Evolutionary conservation across 2,888 invertebrate genomes (phyloP).

Genomic region (Salpingus planirostris): DNA sequence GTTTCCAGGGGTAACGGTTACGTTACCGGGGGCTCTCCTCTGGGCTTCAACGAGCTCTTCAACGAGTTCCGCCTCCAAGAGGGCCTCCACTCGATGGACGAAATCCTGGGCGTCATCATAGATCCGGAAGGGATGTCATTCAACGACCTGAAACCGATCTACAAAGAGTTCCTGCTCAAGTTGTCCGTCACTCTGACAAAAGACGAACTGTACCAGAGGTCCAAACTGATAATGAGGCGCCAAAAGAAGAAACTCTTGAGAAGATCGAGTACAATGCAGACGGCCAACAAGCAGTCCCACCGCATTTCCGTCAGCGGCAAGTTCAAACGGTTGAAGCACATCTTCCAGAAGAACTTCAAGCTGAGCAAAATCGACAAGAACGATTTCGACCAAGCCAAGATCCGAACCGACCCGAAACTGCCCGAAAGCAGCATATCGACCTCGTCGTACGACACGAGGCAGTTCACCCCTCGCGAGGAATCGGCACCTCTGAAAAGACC

Average conservation of each 20-base stretch:
- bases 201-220: conserved; percentile 82
- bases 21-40: conserved; percentile 65
- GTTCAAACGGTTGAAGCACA: conserved; percentile 36
- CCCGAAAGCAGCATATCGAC: conserved; percentile 55
- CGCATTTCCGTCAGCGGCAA: conserved; percentile 30
- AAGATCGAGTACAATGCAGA: conserved; percentile 41
- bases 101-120: conserved; percentile 79
- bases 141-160: conserved; percentile 84
- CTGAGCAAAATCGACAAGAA: conserved; percentile 5
- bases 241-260: conserved; percentile 64
- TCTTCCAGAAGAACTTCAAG: conserved; percentile 54
- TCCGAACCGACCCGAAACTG: conserved; percentile 19
- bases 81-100: conserved; percentile 79
- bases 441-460: conserved; percentile 53
- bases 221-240: conserved; percentile 81
- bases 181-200: conserved; percentile 83
- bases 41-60: conserved; percentile 80
- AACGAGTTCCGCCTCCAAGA: conserved; percentile 82
- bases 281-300: conserved; percentile 17
- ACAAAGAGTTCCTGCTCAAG: conserved; percentile 82
- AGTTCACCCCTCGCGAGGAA: conserved; percentile 52
- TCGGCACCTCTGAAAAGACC: conserved; percentile 23
- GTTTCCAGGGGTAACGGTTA: conserved; percentile 55
- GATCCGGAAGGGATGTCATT: conserved; percentile 90
- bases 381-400: conserved; percentile 5